These are phyloP conservation scores for Calephelis nemesis DNA, from an alignment of 1,140 invertebrate genomes.

Conservation along the genomic window DNA sequence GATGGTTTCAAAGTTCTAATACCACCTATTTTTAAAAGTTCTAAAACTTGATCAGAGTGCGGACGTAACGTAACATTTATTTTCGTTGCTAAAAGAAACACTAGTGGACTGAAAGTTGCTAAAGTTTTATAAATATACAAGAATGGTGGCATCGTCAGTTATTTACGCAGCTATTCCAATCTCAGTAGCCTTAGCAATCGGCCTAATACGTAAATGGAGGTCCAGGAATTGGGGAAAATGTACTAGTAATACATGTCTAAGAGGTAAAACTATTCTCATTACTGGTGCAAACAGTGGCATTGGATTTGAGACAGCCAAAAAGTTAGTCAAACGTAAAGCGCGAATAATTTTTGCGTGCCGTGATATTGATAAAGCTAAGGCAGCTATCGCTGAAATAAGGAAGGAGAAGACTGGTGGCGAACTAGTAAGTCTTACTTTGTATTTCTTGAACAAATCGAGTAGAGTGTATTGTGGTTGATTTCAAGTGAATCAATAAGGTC, in stretches of 20 bases:
- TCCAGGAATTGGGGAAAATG: constrained; percentile 69
- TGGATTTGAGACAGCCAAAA: constrained; percentile 86
- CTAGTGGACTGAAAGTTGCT: constrained; percentile 21
- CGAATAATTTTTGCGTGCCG: constrained; percentile 88
- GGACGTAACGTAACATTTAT: constrained; percentile 23
- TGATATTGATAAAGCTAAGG: constrained; percentile 81
- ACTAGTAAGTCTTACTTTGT: constrained; percentile 61
- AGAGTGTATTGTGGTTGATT: not conserved
- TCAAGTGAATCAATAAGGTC: constrained; percentile 20
- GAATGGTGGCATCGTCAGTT: constrained; percentile 51
- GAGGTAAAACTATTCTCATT: constrained; percentile 82
- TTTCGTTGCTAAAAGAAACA: constrained; percentile 10
- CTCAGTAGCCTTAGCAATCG: constrained; percentile 61
- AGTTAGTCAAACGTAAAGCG: constrained; percentile 83
- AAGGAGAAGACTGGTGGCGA: constrained; percentile 77
- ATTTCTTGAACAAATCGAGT: not conserved
- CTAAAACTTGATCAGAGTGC: not conserved
- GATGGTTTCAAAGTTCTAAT: not conserved
- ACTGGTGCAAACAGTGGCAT: constrained; percentile 91
- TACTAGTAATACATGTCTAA: constrained; percentile 60
- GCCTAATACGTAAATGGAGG: constrained; percentile 66
- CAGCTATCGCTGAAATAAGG: constrained; percentile 82
- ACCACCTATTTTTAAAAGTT: not conserved
- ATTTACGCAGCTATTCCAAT: constrained; percentile 67
- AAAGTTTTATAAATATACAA: constrained; percentile 25